phyloP scores from a whole-genome alignment of 2,888 invertebrate species.

The Spilosoma lubricipeda region DNA sequence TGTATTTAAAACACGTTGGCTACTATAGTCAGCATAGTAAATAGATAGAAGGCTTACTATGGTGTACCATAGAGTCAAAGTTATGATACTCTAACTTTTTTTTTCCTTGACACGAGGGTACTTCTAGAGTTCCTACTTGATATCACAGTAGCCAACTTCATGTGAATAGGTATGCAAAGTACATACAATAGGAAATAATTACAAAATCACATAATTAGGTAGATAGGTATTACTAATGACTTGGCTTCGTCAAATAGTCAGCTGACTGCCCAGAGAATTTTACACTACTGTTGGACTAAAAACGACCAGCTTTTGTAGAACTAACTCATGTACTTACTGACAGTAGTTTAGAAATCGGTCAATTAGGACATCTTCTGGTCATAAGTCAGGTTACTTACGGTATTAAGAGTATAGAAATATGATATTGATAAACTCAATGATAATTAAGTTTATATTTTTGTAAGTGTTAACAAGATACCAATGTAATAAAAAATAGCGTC shows the following conservation, averaged over 20 bases:
- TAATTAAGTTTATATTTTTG: background rate
- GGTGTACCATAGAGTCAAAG: slow-evolving; percentile 17
- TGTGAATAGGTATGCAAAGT: slow-evolving; percentile 24
- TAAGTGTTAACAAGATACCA: background rate
- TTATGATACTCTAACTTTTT: slow-evolving; percentile 10
- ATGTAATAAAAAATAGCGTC: too few species aligned
- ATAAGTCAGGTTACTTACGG: too few species aligned
- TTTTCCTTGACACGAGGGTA: background rate
- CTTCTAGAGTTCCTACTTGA: slow-evolving; percentile 15
- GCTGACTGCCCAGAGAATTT: slow-evolving; percentile 27
- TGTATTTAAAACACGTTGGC: slow-evolving; percentile 30
- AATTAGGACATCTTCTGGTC: background rate
- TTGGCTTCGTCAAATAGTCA: slow-evolving; percentile 45
- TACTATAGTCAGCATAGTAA: slow-evolving; percentile 20
- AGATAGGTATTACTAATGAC: slow-evolving; percentile 51
- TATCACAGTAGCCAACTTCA: slow-evolving; percentile 32
- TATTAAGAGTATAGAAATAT: too few species aligned
- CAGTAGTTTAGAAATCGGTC: too few species aligned
- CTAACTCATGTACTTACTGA: too few species aligned
- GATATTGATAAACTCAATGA: too few species aligned
- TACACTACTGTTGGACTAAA: background rate
- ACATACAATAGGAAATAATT: slow-evolving; percentile 36
- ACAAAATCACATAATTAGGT: slow-evolving; percentile 46
- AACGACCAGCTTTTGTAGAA: background rate
- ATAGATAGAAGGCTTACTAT: slow-evolving; percentile 7